A percentile compares a stretch with the other conserved stretches of the same genome.
These are phyloP conservation scores for Mirza zaza DNA, from an alignment of 2,113 vertebrate genomes.

Conservation along the genomic window DNA sequence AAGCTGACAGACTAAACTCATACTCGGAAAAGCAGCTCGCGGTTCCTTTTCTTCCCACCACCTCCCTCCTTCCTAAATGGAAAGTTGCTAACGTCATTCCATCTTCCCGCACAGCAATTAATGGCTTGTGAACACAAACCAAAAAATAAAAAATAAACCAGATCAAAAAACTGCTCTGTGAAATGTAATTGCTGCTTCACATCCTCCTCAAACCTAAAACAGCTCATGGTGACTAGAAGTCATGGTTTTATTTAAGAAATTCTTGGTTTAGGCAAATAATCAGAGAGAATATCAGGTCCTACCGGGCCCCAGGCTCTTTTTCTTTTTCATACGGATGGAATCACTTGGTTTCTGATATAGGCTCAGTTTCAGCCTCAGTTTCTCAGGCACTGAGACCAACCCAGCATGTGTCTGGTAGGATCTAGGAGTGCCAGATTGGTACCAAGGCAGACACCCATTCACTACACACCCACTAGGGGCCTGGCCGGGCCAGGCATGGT, in stretches of 20 bases:
- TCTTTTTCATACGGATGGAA: background rate
- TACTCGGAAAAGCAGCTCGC: background rate
- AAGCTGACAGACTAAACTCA: constrained; percentile 55
- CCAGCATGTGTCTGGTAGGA: background rate
- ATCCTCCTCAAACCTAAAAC: background rate
- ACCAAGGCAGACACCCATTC: accelerated
- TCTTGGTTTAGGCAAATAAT: background rate
- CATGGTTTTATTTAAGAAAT: background rate
- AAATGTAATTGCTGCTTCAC: background rate
- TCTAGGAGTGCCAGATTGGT: background rate
- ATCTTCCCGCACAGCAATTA: background rate
- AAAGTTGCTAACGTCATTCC: background rate
- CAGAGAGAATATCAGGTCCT: background rate
- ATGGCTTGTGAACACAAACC: background rate
- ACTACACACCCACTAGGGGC: accelerated
- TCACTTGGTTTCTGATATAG: background rate
- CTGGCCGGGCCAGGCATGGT: background rate
- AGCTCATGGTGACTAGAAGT: background rate
- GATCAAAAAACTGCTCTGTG: background rate
- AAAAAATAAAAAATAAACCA: background rate
- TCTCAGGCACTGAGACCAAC: background rate
- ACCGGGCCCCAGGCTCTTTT: background rate
- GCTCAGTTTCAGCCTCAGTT: too few species aligned
- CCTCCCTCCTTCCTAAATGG: background rate
- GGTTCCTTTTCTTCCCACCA: background rate